These are phyloP conservation scores for Epinotia brunnichana DNA, from an alignment of 2,888 invertebrate genomes.

Conservation along the genomic window DNA sequence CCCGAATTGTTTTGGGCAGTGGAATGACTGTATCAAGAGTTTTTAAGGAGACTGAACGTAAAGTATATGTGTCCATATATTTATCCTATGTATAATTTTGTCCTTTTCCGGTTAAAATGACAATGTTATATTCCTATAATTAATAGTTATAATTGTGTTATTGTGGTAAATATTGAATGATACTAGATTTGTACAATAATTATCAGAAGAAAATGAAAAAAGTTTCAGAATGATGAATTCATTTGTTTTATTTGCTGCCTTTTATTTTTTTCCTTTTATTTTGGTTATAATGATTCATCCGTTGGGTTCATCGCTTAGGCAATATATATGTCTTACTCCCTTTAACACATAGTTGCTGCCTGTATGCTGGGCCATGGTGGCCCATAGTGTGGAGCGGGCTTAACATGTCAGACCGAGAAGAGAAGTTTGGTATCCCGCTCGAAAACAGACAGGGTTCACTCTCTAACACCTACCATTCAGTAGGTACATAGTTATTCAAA, in stretches of 20 bases:
- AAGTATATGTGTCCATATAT: constrained; percentile 44
- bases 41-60: constrained; percentile 60
- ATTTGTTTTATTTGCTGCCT: constrained; percentile 45
- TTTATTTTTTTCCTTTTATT: neutral
- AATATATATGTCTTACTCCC: too few species aligned
- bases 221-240: constrained; percentile 26
- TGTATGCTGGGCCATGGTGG: too few species aligned
- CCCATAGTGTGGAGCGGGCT: too few species aligned
- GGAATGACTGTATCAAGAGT: constrained; percentile 63
- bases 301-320: too few species aligned
- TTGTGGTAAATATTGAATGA: constrained; percentile 51
- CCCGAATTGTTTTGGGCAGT: constrained; percentile 74
- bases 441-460: too few species aligned
- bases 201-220: constrained; percentile 32
- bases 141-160: constrained; percentile 45
- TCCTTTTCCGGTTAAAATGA: constrained; percentile 74
- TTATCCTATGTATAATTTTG: constrained; percentile 63
- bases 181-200: constrained; percentile 52
- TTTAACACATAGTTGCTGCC: too few species aligned
- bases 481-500: too few species aligned
- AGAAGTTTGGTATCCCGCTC: too few species aligned
- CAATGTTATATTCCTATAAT: constrained; percentile 61
- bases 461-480: too few species aligned
- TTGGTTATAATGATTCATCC: neutral
- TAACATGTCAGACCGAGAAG: too few species aligned